Conservation (phyloP, 2,888 invertebrate species). For the Protula sp. region DNA sequence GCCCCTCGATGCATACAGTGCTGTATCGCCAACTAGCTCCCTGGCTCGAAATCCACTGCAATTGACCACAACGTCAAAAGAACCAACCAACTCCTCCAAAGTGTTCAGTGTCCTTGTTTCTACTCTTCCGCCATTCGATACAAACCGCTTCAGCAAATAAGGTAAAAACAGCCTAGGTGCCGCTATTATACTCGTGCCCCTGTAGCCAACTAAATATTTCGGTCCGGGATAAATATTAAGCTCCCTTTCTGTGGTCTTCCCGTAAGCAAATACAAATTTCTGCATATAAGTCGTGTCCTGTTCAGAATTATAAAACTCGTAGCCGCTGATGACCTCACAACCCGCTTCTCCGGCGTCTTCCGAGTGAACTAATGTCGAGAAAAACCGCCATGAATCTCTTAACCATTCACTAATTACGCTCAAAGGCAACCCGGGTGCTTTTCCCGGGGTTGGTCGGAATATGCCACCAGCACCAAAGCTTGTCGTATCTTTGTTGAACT, state of each 20-base stretch:
- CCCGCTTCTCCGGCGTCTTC: constrained; percentile 16
- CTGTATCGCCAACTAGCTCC: constrained; percentile 50
- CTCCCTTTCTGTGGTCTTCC: no score
- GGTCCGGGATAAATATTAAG: no score
- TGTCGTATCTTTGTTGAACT: constrained; percentile 22
- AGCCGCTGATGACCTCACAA: constrained; percentile 9
- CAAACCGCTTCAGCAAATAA: constrained; percentile 69
- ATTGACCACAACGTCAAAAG: constrained; percentile 55
- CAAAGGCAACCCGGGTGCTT: constrained; percentile 13
- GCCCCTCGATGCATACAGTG: constrained; percentile 48
- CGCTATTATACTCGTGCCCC: no score
- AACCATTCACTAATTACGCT: constrained; percentile 12
- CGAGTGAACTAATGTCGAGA: constrained; percentile 8
- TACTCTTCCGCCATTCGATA: constrained; percentile 63
- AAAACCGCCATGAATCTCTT: constrained; percentile 14
- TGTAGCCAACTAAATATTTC: no score
- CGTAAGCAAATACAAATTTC: no score
- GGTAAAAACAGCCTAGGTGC: constrained; percentile 71
- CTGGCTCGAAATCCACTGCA: constrained; percentile 53
- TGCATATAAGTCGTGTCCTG: no score
- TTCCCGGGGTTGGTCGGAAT: constrained; percentile 12
- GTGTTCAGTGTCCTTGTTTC: constrained; percentile 57
- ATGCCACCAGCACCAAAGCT: constrained; percentile 27
- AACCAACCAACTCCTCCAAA: constrained; percentile 51
- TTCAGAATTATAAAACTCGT: constrained; percentile 9